phyloP scores from a whole-genome alignment of 1,140 invertebrate genomes.

The Trichonephila clavata region DNA sequence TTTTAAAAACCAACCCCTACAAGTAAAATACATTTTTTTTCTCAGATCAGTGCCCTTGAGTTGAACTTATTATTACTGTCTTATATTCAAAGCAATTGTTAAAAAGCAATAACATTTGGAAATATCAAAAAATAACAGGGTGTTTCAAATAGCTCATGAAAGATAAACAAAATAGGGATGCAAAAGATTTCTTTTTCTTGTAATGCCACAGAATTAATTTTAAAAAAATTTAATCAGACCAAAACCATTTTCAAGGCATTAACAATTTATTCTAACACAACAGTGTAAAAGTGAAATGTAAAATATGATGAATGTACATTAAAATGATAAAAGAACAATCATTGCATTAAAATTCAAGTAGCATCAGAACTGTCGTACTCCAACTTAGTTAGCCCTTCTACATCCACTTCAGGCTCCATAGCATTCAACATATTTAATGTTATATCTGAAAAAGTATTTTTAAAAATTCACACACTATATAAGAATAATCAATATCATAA shows the following conservation, averaged over 20 bases:
- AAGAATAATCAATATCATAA: not conserved
- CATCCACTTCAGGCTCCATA: constrained; percentile 75
- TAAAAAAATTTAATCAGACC: not conserved
- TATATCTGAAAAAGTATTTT: constrained; percentile 62
- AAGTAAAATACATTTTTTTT: too few relatives aligned
- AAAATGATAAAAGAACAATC: not conserved
- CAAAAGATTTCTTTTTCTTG: too few relatives aligned
- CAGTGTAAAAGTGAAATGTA: not conserved
- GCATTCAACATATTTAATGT: constrained; percentile 76
- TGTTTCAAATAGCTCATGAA: too few relatives aligned
- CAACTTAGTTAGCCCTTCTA: constrained; percentile 70
- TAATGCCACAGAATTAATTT: too few relatives aligned
- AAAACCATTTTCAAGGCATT: not conserved
- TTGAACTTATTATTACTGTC: too few relatives aligned
- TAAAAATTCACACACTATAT: not conserved
- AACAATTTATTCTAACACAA: not conserved
- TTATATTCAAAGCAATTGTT: too few relatives aligned
- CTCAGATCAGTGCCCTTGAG: too few relatives aligned
- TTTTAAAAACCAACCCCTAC: too few relatives aligned
- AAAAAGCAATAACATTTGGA: too few relatives aligned
- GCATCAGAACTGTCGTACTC: constrained; percentile 75
- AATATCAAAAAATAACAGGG: too few relatives aligned
- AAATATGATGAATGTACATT: not conserved
- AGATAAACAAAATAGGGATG: too few relatives aligned
- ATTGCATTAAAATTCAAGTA: not conserved